Base-by-base conservation (phyloP, 2,797 vertebrate species). In the Champsocephalus gunnari region DNA sequence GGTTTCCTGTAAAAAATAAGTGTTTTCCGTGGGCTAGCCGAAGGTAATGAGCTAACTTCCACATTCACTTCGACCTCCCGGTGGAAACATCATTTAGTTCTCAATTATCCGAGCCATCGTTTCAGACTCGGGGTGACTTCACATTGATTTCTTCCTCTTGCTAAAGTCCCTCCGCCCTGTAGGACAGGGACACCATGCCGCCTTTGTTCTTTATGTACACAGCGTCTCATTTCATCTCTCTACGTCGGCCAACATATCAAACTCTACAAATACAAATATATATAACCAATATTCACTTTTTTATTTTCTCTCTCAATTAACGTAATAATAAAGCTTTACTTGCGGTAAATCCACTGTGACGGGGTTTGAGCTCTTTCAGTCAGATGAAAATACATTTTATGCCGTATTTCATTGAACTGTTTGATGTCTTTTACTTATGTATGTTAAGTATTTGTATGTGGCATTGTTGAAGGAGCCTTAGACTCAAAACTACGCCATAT, bases 51-150 rank as follows among this genome's bases (percentile, higher is more conserved):
- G 88, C 75, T 81, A 77, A 83, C 69, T 79, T 85, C 66, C 60
- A 73, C 66, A 64, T 81, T 86, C 71, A 86, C 77, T 86, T 80
- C 75, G 51, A 70, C 72, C 51, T 83, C 75, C 71, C 64, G 57
- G 41, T 73, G 61, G 81, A 83, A 86, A 84, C 78, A 84, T 82
- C 80, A 83, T 83, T 84, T 81, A 80, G 69, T 88, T 85, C 81
- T 87, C 85, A 89, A 86, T 91, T 85, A 89, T 89, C 76, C 44
- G n/a, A 72, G 21, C 21, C 21, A 2, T 21, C 21, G 21, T 21
- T 21, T 21, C 21, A 75, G 53, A 70, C 73, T 80, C 0, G n/a
- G 69, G 70, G 81, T 87, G 85, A 83, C 71, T 82, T 84, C 45
- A 74, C 60, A 81, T 85, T 83, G 86, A 84, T 87, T 88, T 82